phyloP scores from a whole-genome alignment of 2,888 invertebrate genomes.

The Seladonia tumulorum region DNA sequence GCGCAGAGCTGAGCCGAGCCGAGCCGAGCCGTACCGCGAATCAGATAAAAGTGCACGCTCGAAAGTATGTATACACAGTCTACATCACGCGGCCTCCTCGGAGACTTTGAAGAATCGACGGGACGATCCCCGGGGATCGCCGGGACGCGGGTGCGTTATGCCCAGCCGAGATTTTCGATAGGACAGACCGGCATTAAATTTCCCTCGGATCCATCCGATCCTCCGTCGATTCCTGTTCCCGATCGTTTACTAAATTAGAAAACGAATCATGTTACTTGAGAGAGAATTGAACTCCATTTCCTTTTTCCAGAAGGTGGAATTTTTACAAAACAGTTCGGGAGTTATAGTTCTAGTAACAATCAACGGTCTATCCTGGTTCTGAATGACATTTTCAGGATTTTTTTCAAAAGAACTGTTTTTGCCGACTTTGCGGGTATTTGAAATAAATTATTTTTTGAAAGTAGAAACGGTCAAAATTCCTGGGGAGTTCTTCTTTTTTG shows the following conservation, averaged over 20 bases:
- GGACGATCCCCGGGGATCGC: constrained; percentile 23
- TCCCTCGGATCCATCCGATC: neutral
- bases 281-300: too few relatives aligned
- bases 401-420: too few relatives aligned
- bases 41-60: constrained; percentile 61
- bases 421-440: too few relatives aligned
- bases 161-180: constrained; percentile 25
- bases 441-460: too few relatives aligned
- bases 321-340: too few relatives aligned
- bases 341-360: too few relatives aligned
- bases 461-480: too few relatives aligned
- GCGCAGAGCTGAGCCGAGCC: neutral
- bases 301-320: too few relatives aligned
- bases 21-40: constrained; percentile 44
- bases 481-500: too few relatives aligned
- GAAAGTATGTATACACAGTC: constrained; percentile 24
- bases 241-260: neutral
- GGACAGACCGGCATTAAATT: neutral
- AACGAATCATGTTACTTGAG: too few relatives aligned
- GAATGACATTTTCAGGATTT: too few relatives aligned
- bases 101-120: constrained; percentile 53
- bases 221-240: neutral
- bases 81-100: constrained; percentile 30
- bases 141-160: constrained; percentile 46
- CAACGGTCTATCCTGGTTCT: too few relatives aligned